Evolutionary conservation across 37 sponge, comb jelly and placozoan genomes (phyloP), one percentile per base, ranked within the genome.

Genomic region (Bolinopsis microptera): DNA sequence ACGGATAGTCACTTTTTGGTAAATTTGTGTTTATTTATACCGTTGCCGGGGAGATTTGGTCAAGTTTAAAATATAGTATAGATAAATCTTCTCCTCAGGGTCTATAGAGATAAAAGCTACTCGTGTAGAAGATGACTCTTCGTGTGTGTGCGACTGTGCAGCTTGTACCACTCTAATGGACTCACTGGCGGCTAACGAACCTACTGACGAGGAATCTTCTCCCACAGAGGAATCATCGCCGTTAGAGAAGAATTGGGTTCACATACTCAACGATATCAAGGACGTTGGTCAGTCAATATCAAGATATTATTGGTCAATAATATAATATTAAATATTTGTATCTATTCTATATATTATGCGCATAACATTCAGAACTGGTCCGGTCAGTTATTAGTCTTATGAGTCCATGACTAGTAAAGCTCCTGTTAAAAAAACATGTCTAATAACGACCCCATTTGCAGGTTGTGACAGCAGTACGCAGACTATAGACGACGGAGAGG

Each of bases 401-500:
- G n/a, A n/a, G n/a, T n/a, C n/a, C n/a, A n/a, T n/a, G n/a, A n/a
- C n/a, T n/a, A n/a, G n/a, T n/a, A n/a, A n/a, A n/a, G n/a, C n/a
- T n/a, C n/a, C n/a, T n/a, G n/a, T n/a, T n/a, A n/a, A n/a, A n/a
- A n/a, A n/a, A n/a, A n/a, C n/a, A n/a, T n/a, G n/a, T n/a, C n/a
- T n/a, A n/a, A n/a, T n/a, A n/a, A n/a, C n/a, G n/a, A n/a, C n/a
- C n/a, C n/a, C n/a, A n/a, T n/a, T 48, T 32, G 1, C 80, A 77
- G 80, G 80, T 38, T 86, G 90, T 39, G 90, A 86, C 30, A 86
- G 90, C 30, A 86, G 90, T 23, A 86, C 90, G 27, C 90, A 86
- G 61, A 86, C 90, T n/a, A 25, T 86, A 22, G 90, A 86, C 48
- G 90, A 86, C 18, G 80, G 33, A 36, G 32, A 1, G 33, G 75